Evolutionary conservation across 2,113 vertebrate species (phyloP), one percentile per base, ranked within the genome.

Genomic region (Tyto alba): DNA sequence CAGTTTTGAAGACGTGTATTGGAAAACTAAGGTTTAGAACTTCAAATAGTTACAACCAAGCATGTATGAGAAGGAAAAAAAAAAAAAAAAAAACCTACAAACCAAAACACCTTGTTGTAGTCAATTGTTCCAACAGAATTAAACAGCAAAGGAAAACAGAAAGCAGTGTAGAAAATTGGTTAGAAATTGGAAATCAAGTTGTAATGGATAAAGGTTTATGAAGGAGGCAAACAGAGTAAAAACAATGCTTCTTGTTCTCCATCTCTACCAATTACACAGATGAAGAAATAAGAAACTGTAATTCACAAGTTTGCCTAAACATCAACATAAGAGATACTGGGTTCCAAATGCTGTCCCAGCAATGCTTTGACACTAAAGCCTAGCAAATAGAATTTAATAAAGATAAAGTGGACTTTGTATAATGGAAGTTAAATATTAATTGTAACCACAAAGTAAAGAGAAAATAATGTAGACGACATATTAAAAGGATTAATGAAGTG

Each of bases 351-450:
- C 34, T 89, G 62, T 43, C 64, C 85, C 14, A 8, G 84, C 38
- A 93, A 17, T 30, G 72, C 66, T 92, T 72, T 86, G 89, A 96
- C 69, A 66, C 29, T 48, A 34, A 83, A 72, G 43, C 26, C 29
- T 75, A 77, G 36, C 38, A 96, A 96, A 60, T 5, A 89, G n/a
- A 93, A 94, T 96, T 93, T 76, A 95, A 57, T 40, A 69, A 20
- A 72, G 41, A 45, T n/a, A 94, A 88, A 92, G 29, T 91, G 26
- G 55, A 73, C 43, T 92, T 89, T 68, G 34, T 34, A 83, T 92
- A 96, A 89, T 75, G 71, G 63, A 91, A 97, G 81, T 89, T 96
- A 97, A 97, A 95, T 93, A 95, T 96, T 97, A 91, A 96, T 95
- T 97, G 45, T 76, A 95, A 88, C 50, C 29, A 26, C 75, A 84